Evolutionary conservation across 2,797 vertebrate genomes (phyloP).

Genomic region (Gadopsis marmoratus): DNA sequence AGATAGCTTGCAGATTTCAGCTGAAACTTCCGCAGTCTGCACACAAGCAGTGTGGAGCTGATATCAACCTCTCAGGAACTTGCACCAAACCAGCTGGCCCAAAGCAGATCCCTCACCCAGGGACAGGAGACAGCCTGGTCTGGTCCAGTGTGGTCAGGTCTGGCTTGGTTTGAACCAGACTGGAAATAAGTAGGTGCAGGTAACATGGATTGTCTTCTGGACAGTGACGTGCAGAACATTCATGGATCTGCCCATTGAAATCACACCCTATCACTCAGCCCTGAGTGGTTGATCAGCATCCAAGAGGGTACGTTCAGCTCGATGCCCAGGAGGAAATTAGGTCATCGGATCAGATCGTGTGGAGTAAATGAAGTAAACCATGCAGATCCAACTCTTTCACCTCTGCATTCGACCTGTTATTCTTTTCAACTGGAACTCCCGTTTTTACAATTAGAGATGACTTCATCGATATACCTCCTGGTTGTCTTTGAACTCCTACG

Average conservation of each 20-base stretch:
- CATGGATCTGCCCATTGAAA: constrained; percentile 68
- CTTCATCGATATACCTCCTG: constrained; percentile 69
- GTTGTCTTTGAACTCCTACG: constrained; percentile 67
- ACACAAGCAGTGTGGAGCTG: constrained; percentile 15
- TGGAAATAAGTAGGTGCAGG: constrained; percentile 47
- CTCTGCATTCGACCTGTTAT: constrained; percentile 55
- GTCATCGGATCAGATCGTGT: constrained; percentile 75
- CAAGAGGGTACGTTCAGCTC: constrained; percentile 85
- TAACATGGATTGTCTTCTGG: constrained; percentile 53
- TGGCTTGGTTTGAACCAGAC: constrained; percentile 8
- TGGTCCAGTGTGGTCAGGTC: constrained; percentile 25
- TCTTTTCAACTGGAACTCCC: constrained; percentile 48
- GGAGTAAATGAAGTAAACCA: constrained; percentile 57
- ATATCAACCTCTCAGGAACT: constrained; percentile 9
- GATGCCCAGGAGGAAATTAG: constrained; percentile 87
- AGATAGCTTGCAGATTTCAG: not conserved
- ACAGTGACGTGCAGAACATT: constrained; percentile 69
- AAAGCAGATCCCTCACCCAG: constrained; percentile 22
- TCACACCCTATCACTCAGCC: constrained; percentile 84
- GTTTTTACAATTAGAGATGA: constrained; percentile 61
- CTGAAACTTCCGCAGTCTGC: not conserved
- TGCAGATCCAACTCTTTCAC: constrained; percentile 59
- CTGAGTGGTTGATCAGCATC: constrained; percentile 81
- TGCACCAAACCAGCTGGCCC: constrained; percentile 11
- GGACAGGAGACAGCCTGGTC: constrained; percentile 32